Percentiles rank a stretch among this genome's conserved stretches.
Conservation (phyloP, 2,888 invertebrate genomes). For the Meloe dianella region DNA sequence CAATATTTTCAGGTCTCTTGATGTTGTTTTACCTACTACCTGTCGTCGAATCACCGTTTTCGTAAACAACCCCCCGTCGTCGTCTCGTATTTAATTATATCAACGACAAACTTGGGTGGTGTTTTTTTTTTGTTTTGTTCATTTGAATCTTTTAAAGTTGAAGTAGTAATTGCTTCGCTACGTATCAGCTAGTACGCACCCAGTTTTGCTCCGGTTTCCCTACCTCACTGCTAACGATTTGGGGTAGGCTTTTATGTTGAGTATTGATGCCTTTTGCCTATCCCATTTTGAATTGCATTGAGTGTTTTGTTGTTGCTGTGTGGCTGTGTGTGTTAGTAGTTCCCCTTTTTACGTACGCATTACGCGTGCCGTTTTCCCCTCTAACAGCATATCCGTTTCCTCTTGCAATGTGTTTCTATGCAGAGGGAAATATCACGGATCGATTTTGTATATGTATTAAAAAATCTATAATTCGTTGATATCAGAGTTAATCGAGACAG, state of each 20-base stretch:
- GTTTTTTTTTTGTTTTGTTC: background rate
- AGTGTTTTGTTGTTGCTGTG: constrained; percentile 16
- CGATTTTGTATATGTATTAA: constrained; percentile 13
- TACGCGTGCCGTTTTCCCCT: constrained; percentile 27
- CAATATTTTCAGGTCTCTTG: background rate
- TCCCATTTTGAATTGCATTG: constrained; percentile 29
- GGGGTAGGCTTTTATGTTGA: constrained; percentile 20
- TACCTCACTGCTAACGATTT: constrained; percentile 8
- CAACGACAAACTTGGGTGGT: background rate
- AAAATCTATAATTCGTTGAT: background rate
- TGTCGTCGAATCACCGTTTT: background rate
- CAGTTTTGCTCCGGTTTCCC: background rate
- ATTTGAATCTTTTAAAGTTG: background rate
- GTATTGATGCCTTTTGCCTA: constrained; percentile 33
- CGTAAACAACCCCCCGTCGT: background rate
- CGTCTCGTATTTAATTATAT: background rate
- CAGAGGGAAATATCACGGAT: constrained; percentile 9
- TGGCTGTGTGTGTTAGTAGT: no score
- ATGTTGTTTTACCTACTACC: background rate
- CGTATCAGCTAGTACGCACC: background rate
- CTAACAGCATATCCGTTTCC: constrained; percentile 23
- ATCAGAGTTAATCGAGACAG: background rate
- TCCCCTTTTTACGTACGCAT: constrained; percentile 28
- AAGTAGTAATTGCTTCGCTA: no score
- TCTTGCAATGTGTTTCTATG: constrained; percentile 18